Conservation (phyloP, 1,140 invertebrate genomes). For the Vanessa atalanta region DNA sequence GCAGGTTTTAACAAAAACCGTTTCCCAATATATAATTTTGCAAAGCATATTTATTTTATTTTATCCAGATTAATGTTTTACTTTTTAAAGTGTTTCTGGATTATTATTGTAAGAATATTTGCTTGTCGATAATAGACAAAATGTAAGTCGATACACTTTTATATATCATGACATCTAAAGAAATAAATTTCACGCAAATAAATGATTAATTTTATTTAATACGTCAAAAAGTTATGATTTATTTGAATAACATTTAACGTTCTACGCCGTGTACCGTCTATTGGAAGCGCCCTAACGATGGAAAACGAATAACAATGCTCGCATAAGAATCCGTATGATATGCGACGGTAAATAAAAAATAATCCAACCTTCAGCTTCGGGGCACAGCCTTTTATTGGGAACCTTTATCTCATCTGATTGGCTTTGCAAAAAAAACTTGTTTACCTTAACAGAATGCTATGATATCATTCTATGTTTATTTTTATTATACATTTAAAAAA, state of each 20-base stretch:
- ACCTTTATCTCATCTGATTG: conserved; percentile 32
- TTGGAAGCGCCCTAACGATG: conserved; percentile 29
- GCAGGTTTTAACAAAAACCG: no score
- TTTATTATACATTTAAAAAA: neutral
- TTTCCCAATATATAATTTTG: no score
- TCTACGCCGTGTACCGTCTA: conserved; percentile 4
- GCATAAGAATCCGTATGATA: conserved; percentile 37
- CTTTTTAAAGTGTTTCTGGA: no score
- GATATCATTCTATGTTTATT: neutral
- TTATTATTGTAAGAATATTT: no score
- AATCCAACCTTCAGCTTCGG: conserved; percentile 37
- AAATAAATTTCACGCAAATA: no score
- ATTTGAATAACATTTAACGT: conserved; percentile 2
- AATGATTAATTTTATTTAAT: no score
- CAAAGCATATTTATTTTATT: no score
- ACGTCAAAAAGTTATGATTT: no score
- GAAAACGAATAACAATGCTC: conserved; percentile 47
- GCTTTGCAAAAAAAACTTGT: conserved; percentile 13
- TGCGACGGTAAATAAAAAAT: conserved; percentile 54
- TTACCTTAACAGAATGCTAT: neutral
- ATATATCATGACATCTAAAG: no score
- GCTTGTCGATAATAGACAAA: no score
- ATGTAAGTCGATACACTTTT: no score
- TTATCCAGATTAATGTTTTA: no score
- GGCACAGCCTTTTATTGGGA: conserved; percentile 33